Evolutionary conservation across 2,888 invertebrate species (phyloP).

Genomic region (Melanostoma mellinum): DNA sequence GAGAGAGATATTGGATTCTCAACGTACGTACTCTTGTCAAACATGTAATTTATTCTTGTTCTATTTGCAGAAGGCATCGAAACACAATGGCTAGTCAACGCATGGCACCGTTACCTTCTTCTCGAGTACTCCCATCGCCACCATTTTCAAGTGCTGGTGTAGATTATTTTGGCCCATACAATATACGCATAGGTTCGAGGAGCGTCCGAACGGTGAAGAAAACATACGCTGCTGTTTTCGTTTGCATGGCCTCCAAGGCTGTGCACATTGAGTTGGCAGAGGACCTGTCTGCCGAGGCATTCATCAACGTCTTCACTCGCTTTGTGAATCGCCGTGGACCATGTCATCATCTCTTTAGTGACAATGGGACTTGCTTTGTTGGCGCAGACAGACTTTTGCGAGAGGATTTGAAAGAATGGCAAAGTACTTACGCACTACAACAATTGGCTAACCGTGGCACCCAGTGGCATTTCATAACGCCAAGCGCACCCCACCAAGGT

Average conservation of each 20-base stretch:
- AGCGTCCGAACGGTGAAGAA: constrained; percentile 20
- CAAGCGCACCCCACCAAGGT: constrained; percentile 44
- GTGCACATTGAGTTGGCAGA: constrained; percentile 39
- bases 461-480: constrained; percentile 41
- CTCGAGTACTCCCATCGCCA: constrained; percentile 24
- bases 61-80: constrained; percentile 40
- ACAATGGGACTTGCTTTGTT: constrained; percentile 42
- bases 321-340: constrained; percentile 45
- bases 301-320: constrained; percentile 39
- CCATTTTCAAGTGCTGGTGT: constrained; percentile 33
- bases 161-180: constrained; percentile 43
- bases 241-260: constrained; percentile 35
- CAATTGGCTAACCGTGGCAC: constrained; percentile 24
- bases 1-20: constrained; percentile 40
- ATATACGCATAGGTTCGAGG: constrained; percentile 21
- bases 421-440: constrained; percentile 16
- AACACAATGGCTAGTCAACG: constrained; percentile 40
- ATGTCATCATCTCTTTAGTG: constrained; percentile 49
- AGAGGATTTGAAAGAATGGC: constrained; percentile 22
- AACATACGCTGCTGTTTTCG: constrained; percentile 30
- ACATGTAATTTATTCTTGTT: constrained; percentile 16
- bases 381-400: constrained; percentile 22
- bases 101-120: constrained; percentile 33
- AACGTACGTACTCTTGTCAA: constrained; percentile 39
- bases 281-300: constrained; percentile 40